A percentile compares a stretch with the other conserved stretches of the same genome.
Evolutionary conservation across 2,888 invertebrate genomes (phyloP).

Genomic region (Trachelus tabidus): DNA sequence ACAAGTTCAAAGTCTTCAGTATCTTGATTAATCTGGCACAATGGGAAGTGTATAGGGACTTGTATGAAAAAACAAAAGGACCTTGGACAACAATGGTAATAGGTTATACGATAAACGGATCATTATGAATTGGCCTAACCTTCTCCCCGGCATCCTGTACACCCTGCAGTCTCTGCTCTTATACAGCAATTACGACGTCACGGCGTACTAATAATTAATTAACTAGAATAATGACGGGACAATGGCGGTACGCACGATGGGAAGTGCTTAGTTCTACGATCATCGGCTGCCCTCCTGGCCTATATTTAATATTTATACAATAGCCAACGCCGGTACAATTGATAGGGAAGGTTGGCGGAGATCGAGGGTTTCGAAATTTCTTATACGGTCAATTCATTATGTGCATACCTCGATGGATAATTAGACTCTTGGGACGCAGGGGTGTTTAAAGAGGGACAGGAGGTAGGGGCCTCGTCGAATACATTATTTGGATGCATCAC

Average conservation of each 20-base stretch:
- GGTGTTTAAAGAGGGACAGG: not conserved
- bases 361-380: not conserved
- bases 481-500: not conserved
- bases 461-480: not conserved
- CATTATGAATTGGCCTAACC: slow-evolving; percentile 53
- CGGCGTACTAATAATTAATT: slow-evolving; percentile 62
- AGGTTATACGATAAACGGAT: slow-evolving; percentile 43
- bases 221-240: slow-evolving; percentile 62
- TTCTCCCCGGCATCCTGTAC: slow-evolving; percentile 61
- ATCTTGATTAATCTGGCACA: not conserved
- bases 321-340: slow-evolving; percentile 16
- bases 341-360: not conserved
- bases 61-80: slow-evolving; percentile 35
- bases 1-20: not conserved
- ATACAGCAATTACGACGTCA: slow-evolving; percentile 58
- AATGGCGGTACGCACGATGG: slow-evolving; percentile 53
- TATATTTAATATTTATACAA: slow-evolving; percentile 56
- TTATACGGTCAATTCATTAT: not conserved
- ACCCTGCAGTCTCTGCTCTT: slow-evolving; percentile 57
- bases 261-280: slow-evolving; percentile 59
- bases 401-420: not conserved
- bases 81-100: slow-evolving; percentile 58
- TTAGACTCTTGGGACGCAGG: not conserved
- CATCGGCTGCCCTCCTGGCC: slow-evolving; percentile 58
- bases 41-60: not conserved